These are phyloP conservation scores for Nothura maculosa DNA, from an alignment of 2,797 vertebrate species.

Conservation along the genomic window DNA sequence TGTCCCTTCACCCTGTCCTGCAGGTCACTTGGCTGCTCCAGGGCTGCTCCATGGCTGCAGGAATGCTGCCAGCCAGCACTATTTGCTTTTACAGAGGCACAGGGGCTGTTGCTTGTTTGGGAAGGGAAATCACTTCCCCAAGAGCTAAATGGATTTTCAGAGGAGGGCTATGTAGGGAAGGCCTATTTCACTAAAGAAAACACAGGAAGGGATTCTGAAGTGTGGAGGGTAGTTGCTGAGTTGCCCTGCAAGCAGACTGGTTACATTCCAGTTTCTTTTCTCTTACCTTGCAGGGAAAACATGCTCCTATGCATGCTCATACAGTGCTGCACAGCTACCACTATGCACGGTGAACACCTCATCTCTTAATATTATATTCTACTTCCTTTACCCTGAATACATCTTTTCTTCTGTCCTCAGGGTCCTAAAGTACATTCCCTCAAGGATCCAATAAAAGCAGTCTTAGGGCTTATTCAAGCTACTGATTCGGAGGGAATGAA, in stretches of 20 bases:
- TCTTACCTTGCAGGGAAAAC: background rate
- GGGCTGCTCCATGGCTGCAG: background rate
- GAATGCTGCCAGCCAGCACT: background rate
- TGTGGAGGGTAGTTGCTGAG: background rate
- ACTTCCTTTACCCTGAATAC: background rate
- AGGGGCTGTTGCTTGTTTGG: background rate
- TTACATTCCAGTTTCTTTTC: background rate
- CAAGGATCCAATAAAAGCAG: conserved; percentile 43
- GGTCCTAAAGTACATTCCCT: background rate
- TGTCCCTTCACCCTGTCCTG: background rate
- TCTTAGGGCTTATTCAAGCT: conserved; percentile 57
- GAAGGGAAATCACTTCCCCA: background rate
- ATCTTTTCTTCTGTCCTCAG: conserved; percentile 31
- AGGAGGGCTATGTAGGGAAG: background rate
- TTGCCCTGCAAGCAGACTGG: background rate
- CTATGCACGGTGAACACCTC: background rate
- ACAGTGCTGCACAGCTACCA: background rate
- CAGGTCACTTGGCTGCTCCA: background rate
- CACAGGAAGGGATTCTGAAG: rapidly evolving
- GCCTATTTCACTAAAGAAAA: background rate
- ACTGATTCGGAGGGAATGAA: conserved; percentile 60
- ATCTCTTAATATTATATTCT: rapidly evolving
- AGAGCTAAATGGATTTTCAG: background rate
- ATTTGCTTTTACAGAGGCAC: background rate
- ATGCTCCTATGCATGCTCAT: background rate